These are phyloP conservation scores for Epizoanthus stellaris DNA, from an alignment of 92 coral and sea anemone genomes.

Conservation along the genomic window DNA sequence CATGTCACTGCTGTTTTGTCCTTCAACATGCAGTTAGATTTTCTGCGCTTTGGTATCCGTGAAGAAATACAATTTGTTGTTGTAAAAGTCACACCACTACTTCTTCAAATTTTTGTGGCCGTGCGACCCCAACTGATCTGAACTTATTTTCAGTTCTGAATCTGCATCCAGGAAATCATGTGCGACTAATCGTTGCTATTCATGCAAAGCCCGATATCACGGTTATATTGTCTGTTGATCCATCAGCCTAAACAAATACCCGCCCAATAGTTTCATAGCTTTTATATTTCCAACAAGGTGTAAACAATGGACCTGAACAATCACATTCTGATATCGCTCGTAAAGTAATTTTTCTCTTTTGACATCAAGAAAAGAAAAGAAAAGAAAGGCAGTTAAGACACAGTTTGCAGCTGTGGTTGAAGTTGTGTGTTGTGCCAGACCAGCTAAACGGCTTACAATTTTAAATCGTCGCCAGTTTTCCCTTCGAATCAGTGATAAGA, in stretches of 20 bases:
- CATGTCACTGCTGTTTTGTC: not conserved
- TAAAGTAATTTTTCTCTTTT: not conserved
- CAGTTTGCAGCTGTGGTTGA: too few species aligned
- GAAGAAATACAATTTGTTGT: not conserved
- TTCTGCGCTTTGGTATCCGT: too few species aligned
- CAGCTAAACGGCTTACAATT: too few species aligned
- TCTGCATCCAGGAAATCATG: conserved; percentile 6
- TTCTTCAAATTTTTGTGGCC: not conserved
- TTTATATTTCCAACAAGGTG: conserved; percentile 10
- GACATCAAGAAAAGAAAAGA: too few species aligned
- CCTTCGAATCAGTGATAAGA: too few species aligned
- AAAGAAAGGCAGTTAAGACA: too few species aligned
- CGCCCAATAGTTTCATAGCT: conserved; percentile 9
- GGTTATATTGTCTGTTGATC: conserved; percentile 33
- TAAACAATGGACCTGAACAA: conserved; percentile 8
- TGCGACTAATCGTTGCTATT: conserved; percentile 18
- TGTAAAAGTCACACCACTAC: not conserved
- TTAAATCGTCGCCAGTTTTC: too few species aligned
- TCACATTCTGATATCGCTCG: conserved; percentile 1
- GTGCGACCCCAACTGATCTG: not conserved
- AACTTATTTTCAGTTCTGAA: not conserved
- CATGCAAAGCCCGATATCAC: conserved; percentile 33
- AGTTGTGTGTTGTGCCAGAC: too few species aligned
- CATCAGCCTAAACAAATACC: conserved; percentile 36
- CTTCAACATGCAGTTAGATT: not conserved